A percentile compares a stretch with the other conserved stretches of the same genome.
These are phyloP conservation scores for Synaphobranchus kaupii DNA, from an alignment of 2,797 vertebrate genomes.

Conservation along the genomic window DNA sequence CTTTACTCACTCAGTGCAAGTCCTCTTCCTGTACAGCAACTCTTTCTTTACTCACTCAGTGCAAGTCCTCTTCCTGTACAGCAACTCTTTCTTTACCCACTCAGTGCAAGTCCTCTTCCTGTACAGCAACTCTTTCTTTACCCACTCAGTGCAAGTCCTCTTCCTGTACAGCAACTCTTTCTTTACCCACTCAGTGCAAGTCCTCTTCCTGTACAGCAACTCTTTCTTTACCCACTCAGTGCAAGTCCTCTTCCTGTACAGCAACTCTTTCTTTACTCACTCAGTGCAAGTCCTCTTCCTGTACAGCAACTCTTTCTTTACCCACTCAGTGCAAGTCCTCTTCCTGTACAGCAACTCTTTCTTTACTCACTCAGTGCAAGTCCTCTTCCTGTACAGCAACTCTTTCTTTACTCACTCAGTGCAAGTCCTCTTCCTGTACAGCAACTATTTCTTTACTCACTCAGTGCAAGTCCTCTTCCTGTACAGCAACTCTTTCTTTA, in stretches of 20 bases:
- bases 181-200: neutral
- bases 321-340: neutral
- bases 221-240: neutral
- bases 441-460: neutral
- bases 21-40: neutral
- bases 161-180: neutral
- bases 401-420: neutral
- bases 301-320: neutral
- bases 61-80: neutral
- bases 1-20: neutral
- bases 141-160: neutral
- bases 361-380: neutral
- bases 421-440: neutral
- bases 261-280: neutral
- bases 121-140: neutral
- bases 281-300: neutral
- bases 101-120: neutral
- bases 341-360: neutral
- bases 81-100: neutral
- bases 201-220: neutral
- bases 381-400: neutral
- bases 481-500: neutral
- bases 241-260: neutral
- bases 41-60: neutral
- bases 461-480: neutral